Conservation (phyloP, 1,140 invertebrate genomes). For the Polypedilum pembai region DNA sequence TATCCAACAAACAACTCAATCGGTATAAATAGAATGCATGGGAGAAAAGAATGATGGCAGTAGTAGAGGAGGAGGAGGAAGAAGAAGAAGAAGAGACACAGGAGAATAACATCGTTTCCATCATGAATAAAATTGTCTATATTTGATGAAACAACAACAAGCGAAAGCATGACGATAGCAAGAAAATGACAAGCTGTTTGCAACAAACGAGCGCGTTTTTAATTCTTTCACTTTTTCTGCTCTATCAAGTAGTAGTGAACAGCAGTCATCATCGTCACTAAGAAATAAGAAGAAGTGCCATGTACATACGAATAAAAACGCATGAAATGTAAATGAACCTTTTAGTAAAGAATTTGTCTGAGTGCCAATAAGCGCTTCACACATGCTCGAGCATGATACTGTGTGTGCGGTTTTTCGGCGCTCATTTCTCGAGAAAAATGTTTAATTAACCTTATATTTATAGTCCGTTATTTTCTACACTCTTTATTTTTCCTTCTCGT, state of each 20-base stretch:
- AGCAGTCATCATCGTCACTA: not conserved
- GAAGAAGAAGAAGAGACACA: too few species aligned
- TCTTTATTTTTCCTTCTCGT: not conserved
- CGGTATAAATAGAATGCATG: conserved; percentile 5
- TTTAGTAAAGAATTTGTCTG: conserved; percentile 23
- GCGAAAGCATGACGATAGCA: not conserved
- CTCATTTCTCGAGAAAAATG: conserved; percentile 25
- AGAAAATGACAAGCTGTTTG: conserved; percentile 11
- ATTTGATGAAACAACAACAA: not conserved
- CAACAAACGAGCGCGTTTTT: not conserved
- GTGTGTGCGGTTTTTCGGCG: conserved; percentile 15
- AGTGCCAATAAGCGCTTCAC: conserved; percentile 19
- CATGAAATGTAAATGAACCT: conserved; percentile 26
- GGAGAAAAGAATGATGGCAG: not conserved
- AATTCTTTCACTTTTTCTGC: not conserved
- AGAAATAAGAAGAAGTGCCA: not conserved
- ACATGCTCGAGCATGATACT: conserved; percentile 19
- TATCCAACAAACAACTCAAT: not conserved
- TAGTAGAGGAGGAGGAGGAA: too few species aligned
- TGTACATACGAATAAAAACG: conserved; percentile 17
- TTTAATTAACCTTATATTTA: conserved; percentile 28
- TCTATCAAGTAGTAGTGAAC: not conserved
- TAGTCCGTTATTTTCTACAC: conserved; percentile 22
- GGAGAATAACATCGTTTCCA: not conserved
- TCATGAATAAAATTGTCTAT: conserved; percentile 19